Evolutionary conservation across 2,888 invertebrate genomes (phyloP), one percentile per base, ranked within the genome.

Genomic region (Eulithis prunata): DNA sequence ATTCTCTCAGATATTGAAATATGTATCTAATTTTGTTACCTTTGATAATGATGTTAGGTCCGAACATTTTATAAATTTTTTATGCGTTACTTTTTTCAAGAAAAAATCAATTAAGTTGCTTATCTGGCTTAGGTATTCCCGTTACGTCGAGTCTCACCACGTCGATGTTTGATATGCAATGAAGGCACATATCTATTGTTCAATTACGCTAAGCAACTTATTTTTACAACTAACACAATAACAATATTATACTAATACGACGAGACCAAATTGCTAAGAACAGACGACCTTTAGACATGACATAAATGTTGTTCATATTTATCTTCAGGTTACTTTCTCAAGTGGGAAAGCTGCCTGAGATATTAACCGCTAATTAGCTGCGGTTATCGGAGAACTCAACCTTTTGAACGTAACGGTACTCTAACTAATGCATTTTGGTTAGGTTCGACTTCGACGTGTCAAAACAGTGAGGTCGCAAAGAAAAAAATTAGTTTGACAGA

Each of bases 251-350:
- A 21, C 21, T 21, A 38, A 8, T 38, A 38, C 38, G 38, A 3
- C 38, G 38, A 38, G 38, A 38, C 38, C 5, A 8, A 38, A 1
- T 38, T 38, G 38, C 38, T 47, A 14, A 47, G 14, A 47, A 14
- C 10, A 14, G 43, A 12, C 54, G 66, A 71, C 71, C 69, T 71
- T 71, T 71, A 65, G 28, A 36, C 4, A 38, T 38, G 38, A 38
- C 5, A 1, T 38, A 38, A 38, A 1, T 38, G 38, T 7, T 38
- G 38, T 8, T 8, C 38, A 8, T 38, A 75, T 79, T 79, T 69
- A 73, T 64, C 54, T 49, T 69, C 58, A 53, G 60, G 69, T 71
- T 72, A 78, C 81, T 81, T 80, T 80, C 80, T 71, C 78, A 66
- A 58, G 59, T 71, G 73, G 47, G 78, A 80, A 80, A 80, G 79